phyloP scores from a whole-genome alignment of 2,113 vertebrate genomes.

The Saguinus imperator region DNA sequence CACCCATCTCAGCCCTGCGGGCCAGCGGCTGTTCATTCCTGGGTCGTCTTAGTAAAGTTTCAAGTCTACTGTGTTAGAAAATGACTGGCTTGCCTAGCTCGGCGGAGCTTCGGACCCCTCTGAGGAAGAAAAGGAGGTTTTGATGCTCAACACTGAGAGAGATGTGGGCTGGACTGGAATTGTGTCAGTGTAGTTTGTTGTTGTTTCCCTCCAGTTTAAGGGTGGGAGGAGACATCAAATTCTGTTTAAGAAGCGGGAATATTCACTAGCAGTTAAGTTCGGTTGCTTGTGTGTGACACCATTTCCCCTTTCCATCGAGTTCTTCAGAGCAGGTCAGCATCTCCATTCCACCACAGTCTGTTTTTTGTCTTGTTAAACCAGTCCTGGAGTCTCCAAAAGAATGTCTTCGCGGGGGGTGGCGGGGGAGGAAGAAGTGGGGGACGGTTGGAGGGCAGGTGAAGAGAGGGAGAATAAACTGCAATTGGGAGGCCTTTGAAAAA shows the following conservation, averaged over 20 bases:
- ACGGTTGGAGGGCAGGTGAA: neutral
- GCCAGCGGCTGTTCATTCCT: constrained; percentile 39
- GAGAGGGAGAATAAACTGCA: neutral
- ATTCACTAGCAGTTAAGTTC: constrained; percentile 60
- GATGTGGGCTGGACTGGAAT: neutral
- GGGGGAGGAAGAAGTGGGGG: neutral
- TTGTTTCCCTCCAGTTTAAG: neutral
- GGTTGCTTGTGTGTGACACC: constrained; percentile 50
- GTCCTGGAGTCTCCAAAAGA: constrained; percentile 26
- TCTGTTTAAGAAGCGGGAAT: constrained; percentile 58
- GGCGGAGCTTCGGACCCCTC: constrained; percentile 38
- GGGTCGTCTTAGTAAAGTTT: constrained; percentile 72
- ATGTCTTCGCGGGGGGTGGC: neutral
- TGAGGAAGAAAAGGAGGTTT: constrained; percentile 26
- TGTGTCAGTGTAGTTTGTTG: neutral
- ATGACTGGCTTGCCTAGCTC: constrained; percentile 47
- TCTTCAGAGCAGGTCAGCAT: constrained; percentile 69
- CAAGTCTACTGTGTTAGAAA: constrained; percentile 43
- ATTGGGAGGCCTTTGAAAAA: constrained; percentile 56
- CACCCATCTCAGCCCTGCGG: neutral
- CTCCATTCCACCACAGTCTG: constrained; percentile 45
- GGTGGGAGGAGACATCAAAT: neutral
- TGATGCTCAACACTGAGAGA: neutral
- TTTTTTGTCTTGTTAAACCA: constrained; percentile 47
- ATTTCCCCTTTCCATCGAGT: constrained; percentile 71